phyloP scores from a whole-genome alignment of 2,888 invertebrate genomes.

The Nebria salina region DNA sequence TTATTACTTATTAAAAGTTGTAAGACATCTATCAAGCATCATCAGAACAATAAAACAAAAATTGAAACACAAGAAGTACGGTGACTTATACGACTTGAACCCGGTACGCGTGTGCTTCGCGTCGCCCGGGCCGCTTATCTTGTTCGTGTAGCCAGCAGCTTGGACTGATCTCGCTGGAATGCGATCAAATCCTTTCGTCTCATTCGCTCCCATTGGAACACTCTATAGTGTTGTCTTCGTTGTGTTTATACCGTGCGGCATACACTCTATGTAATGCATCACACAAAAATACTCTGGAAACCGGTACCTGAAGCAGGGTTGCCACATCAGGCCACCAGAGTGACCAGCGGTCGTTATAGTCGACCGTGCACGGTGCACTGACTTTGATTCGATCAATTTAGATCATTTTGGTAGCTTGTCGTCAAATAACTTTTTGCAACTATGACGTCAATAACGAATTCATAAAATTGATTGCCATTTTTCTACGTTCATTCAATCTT shows the following conservation, averaged over 20 bases:
- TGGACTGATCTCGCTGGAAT: slow-evolving; percentile 37
- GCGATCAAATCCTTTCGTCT: slow-evolving; percentile 33
- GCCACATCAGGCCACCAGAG: slow-evolving; percentile 30
- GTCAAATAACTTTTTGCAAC: no score
- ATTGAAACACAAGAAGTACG: background rate
- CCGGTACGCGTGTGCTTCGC: background rate
- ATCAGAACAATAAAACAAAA: slow-evolving; percentile 16
- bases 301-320: slow-evolving; percentile 46
- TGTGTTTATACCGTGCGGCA: slow-evolving; percentile 4
- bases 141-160: slow-evolving; percentile 35
- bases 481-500: no score
- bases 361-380: background rate
- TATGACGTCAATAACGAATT: no score
- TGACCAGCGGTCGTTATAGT: slow-evolving; percentile 26
- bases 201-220: background rate
- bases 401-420: background rate
- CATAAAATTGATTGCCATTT: no score
- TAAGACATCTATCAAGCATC: slow-evolving; percentile 26
- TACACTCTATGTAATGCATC: slow-evolving; percentile 26
- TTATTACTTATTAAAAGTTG: slow-evolving; percentile 30
- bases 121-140: slow-evolving; percentile 14
- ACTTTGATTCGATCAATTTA: slow-evolving; percentile 11
- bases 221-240: background rate
- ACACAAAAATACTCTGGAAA: slow-evolving; percentile 38
- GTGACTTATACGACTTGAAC: slow-evolving; percentile 19